Evolutionary conservation across 1,140 invertebrate species (phyloP).

Genomic region (Drosophila subpulchrella): DNA sequence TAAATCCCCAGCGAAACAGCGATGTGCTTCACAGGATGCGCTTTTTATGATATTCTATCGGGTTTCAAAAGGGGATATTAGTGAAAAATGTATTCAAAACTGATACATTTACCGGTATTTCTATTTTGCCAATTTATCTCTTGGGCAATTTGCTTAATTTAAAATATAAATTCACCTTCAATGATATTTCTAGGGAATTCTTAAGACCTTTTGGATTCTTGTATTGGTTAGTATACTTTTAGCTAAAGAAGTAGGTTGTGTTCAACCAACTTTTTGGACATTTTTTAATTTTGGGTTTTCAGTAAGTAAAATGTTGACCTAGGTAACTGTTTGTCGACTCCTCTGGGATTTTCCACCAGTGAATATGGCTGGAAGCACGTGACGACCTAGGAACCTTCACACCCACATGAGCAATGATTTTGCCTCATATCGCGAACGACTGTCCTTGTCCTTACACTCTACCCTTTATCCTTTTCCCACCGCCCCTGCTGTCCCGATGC

Average conservation of each 20-base stretch:
- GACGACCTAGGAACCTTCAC: constrained; percentile 33
- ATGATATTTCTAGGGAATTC: too few species aligned
- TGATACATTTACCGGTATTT: neutral
- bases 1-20: constrained; percentile 21
- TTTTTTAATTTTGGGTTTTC: too few species aligned
- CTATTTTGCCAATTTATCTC: too few species aligned
- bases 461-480: neutral
- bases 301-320: too few species aligned
- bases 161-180: too few species aligned
- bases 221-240: too few species aligned
- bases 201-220: too few species aligned
- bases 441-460: constrained; percentile 53
- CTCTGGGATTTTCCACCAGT: constrained; percentile 11
- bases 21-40: constrained; percentile 18
- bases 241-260: too few species aligned
- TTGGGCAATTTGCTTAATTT: too few species aligned
- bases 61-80: neutral
- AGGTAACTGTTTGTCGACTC: neutral
- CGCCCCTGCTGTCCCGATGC: neutral
- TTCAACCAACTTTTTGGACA: too few species aligned
- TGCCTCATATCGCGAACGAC: constrained; percentile 22
- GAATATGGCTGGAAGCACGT: constrained; percentile 6
- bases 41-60: constrained; percentile 14
- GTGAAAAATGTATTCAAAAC: neutral
- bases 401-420: constrained; percentile 61